Evolutionary conservation across 1,140 invertebrate species (phyloP), one percentile per base, ranked within the genome.

Genomic region (Antheraea mylitta): DNA sequence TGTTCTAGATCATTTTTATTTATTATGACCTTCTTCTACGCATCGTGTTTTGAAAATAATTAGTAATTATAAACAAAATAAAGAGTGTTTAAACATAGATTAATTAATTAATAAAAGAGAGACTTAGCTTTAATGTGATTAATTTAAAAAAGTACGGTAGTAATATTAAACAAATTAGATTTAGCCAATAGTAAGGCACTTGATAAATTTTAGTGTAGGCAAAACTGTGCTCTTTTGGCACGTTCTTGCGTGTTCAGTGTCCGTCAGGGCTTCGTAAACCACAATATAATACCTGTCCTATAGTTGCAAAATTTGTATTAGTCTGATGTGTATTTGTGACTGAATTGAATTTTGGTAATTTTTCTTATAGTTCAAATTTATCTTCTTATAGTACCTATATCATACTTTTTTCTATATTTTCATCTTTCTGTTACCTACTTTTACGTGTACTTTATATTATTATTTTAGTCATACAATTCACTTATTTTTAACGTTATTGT

Each of bases 251-350:
- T 69, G 70, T 81, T 79, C 75, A 80, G 78, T 81, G 78, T 76
- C 70, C 78, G 73, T 78, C 75, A 82, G 85, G 87, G 83, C 81
- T 85, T 87, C 79, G 85, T 86, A 85, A 90, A 86, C 85, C 81
- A 90, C 84, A 80, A 79, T 67, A 78, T 83, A 83, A 79, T 75
- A 90, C 83, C 90, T 92, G 88, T 90, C 87, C 90, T 90, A 92
- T 92, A 90, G 90, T 92, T 92, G 90, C 90, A 92, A 90, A 92
- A 90, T 90, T 80, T 72, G 67, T 82, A 78, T 78, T 81, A 79
- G 76, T 72, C 82, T 71, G 86, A 71, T 81, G 64, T 76, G 79
- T 87, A 80, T 61, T 11, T 61, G 10, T 53, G 38, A 42, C 38
- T 60, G 58, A 60, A 18, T 85, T 80, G 68, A 63, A 79, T 53